Percentiles rank a stretch among this genome's conserved stretches.
These are phyloP conservation scores for Pollachius pollachius DNA, from an alignment of 2,113 vertebrate genomes.

Conservation along the genomic window DNA sequence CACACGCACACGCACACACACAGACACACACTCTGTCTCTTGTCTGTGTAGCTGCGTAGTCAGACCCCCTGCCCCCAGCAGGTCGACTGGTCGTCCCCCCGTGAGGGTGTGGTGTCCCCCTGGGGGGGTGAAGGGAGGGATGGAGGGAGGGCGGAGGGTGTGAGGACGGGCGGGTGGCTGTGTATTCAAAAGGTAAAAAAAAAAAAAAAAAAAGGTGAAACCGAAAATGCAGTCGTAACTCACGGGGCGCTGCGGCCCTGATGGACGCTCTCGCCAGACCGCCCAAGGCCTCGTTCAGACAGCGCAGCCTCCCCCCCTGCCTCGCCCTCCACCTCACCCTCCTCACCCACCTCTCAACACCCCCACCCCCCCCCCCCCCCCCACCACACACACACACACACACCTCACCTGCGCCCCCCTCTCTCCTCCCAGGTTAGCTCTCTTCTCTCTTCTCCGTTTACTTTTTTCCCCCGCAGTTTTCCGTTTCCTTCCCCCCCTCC, in stretches of 20 bases:
- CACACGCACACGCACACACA: no score
- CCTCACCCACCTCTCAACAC: neutral
- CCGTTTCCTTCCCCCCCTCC: neutral
- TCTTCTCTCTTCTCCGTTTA: neutral
- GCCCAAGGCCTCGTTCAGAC: constrained; percentile 35
- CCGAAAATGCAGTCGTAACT: constrained; percentile 39
- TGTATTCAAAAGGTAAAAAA: no score
- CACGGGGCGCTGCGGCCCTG: constrained; percentile 30
- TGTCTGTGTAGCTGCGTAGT: no score
- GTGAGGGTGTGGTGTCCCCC: no score
- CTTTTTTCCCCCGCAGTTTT: neutral
- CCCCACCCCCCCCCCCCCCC: neutral
- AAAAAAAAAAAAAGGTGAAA: no score
- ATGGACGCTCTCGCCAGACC: constrained; percentile 43
- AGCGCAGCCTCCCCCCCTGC: no score
- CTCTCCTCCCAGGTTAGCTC: neutral
- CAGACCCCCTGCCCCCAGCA: no score
- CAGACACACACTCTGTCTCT: no score
- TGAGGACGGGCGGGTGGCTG: no score
- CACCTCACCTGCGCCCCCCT: neutral
- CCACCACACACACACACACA: neutral
- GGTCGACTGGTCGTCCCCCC: no score
- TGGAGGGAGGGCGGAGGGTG: no score
- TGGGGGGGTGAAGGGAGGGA: no score
- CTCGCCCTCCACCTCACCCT: neutral